These are phyloP conservation scores for Troides helena DNA, from an alignment of 2,888 invertebrate species.

Conservation along the genomic window DNA sequence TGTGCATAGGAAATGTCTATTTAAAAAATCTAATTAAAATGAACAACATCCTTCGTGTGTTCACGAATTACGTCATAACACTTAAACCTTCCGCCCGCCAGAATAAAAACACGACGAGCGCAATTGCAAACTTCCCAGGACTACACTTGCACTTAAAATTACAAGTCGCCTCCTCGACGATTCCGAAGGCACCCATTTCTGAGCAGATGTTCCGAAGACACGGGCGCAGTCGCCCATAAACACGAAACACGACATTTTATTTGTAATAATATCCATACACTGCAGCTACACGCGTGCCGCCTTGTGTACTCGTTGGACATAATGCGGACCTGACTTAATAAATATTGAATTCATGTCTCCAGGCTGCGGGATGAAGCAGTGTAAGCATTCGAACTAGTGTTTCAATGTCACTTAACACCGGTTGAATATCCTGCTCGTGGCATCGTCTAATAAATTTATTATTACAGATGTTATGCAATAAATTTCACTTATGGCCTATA, in stretches of 20 bases:
- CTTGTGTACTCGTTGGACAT: conserved; percentile 5
- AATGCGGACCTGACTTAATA: conserved; percentile 8
- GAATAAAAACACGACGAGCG: conserved; percentile 12
- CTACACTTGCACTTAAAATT: conserved; percentile 32
- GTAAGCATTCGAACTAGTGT: too few relatives aligned
- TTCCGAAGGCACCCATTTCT: conserved; percentile 29
- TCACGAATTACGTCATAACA: conserved; percentile 5
- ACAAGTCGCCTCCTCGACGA: conserved; percentile 25
- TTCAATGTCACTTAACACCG: too few relatives aligned
- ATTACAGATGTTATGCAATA: background rate
- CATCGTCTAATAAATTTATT: background rate
- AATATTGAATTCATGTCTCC: too few relatives aligned
- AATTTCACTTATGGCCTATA: background rate
- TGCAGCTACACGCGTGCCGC: conserved; percentile 24
- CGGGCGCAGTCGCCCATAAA: conserved; percentile 27
- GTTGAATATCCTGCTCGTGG: too few relatives aligned
- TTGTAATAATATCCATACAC: conserved; percentile 33
- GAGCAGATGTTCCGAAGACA: conserved; percentile 31
- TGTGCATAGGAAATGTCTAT: background rate
- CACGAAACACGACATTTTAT: conserved; percentile 34
- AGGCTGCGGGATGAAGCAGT: too few relatives aligned
- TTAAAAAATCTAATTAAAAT: background rate
- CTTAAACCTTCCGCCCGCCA: background rate
- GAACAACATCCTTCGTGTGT: background rate
- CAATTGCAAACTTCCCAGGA: conserved; percentile 30